Evolutionary conservation across 2,113 vertebrate genomes (phyloP).

Genomic region (Oxyura jamaicensis): DNA sequence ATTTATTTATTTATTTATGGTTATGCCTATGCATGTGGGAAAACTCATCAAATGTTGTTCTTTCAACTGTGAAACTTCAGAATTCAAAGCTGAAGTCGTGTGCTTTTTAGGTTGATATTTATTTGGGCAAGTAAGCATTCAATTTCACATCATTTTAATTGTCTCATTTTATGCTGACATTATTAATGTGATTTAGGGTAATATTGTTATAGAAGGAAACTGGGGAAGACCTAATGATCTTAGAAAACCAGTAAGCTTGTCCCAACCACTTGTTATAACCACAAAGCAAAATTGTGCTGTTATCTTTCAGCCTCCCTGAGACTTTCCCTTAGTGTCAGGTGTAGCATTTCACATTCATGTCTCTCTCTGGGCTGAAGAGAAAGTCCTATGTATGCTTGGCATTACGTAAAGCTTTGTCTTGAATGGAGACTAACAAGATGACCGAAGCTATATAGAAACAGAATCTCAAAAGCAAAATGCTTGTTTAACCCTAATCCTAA

Average conservation of each 20-base stretch:
- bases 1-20: background rate
- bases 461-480: background rate
- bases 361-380: background rate
- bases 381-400: background rate
- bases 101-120: background rate
- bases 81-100: background rate
- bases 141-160: background rate
- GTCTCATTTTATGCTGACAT: background rate
- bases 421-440: background rate
- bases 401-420: background rate
- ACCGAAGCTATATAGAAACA: background rate
- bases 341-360: background rate
- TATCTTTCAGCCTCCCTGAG: background rate
- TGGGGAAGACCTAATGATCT: background rate
- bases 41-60: background rate
- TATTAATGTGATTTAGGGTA: background rate
- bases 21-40: background rate
- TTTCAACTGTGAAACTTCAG: background rate
- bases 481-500: background rate
- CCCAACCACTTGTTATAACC: background rate
- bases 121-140: background rate
- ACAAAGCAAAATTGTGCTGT: background rate
- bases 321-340: background rate
- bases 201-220: background rate
- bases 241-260: background rate